Evolutionary conservation across 2,797 vertebrate genomes (phyloP).

Genomic region (Dendrocincla tyrannina): DNA sequence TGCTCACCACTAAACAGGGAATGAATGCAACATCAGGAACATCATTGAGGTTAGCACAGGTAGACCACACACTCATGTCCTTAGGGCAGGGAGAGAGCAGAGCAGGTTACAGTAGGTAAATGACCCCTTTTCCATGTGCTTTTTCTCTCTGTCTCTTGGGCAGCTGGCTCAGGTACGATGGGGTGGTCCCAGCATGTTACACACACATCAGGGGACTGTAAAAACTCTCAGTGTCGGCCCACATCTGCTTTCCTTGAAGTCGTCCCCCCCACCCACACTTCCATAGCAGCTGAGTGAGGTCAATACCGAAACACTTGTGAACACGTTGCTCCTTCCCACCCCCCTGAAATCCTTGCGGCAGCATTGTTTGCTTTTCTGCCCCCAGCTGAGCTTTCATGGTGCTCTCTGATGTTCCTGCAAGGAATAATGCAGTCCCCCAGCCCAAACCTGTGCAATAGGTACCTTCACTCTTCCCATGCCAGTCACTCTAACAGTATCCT

Average conservation of each 20-base stretch:
- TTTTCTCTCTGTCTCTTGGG: not conserved
- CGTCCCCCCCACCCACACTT: not conserved
- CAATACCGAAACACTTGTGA: not conserved
- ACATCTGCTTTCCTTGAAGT: slow-evolving; percentile 15
- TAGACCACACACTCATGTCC: rapidly evolving
- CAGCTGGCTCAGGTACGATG: not conserved
- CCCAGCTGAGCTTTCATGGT: not conserved
- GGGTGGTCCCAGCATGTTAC: slow-evolving; percentile 21
- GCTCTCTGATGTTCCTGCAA: not conserved
- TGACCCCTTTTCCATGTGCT: rapidly evolving
- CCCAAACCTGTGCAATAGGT: not conserved
- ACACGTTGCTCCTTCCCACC: not conserved
- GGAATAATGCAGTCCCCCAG: not conserved
- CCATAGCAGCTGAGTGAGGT: not conserved
- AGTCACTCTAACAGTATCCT: not conserved
- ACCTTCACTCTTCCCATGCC: not conserved
- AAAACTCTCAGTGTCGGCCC: not conserved
- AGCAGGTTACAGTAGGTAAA: not conserved
- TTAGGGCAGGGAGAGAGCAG: not conserved
- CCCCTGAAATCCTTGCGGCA: not conserved
- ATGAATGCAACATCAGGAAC: rapidly evolving
- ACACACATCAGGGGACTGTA: not conserved
- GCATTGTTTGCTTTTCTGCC: not conserved
- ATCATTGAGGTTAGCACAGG: not conserved
- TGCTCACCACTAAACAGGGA: not conserved